A percentile compares a stretch with the other conserved stretches of the same genome.
Conservation (phyloP, 2,113 vertebrate genomes). For the Perca fluviatilis region DNA sequence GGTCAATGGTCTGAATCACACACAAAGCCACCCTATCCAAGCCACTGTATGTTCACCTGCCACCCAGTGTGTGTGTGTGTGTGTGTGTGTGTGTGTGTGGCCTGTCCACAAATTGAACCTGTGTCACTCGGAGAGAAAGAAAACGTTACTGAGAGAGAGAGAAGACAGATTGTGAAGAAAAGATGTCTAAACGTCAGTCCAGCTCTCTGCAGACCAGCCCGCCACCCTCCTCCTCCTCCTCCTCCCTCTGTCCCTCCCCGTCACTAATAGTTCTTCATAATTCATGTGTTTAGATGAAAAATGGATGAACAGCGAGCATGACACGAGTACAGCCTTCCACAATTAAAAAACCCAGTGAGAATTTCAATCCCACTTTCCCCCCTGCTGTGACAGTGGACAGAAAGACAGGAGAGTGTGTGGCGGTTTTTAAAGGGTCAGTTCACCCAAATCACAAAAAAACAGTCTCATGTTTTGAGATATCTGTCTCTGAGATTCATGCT, state of each 20-base stretch:
- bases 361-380: constrained; percentile 7
- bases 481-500: not conserved
- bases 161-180: constrained; percentile 30
- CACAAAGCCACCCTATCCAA: constrained; percentile 45
- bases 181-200: constrained; percentile 31
- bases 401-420: not conserved
- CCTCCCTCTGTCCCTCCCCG: not conserved
- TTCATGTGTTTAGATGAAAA: constrained; percentile 71
- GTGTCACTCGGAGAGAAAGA: constrained; percentile 51
- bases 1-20: constrained; percentile 73
- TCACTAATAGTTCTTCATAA: constrained; percentile 70
- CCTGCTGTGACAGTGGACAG: not conserved
- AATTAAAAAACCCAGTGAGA: constrained; percentile 46
- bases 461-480: not conserved
- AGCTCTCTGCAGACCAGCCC: constrained; percentile 8
- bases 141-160: constrained; percentile 43
- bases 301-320: constrained; percentile 64
- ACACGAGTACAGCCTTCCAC: constrained; percentile 56
- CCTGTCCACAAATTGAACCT: constrained; percentile 42
- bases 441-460: not conserved
- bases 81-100: not conserved
- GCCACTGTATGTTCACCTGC: constrained; percentile 60
- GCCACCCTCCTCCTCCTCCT: not conserved
- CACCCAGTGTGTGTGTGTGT: constrained; percentile 27
- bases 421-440: not conserved